Base-by-base conservation (phyloP, 2,888 invertebrate species). In the Spodoptera picta region DNA sequence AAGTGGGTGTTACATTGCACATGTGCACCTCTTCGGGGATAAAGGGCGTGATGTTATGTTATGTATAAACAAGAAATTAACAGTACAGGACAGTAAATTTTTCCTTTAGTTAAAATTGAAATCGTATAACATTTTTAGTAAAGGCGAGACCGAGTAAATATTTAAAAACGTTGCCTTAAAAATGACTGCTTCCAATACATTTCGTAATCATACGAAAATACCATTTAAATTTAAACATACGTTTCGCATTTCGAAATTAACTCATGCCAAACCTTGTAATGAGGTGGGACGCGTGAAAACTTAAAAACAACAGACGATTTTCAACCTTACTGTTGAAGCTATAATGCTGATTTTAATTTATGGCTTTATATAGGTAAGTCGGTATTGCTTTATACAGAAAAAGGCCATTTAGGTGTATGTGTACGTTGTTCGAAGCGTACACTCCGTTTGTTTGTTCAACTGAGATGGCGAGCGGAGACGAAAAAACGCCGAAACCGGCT, bases 401-500 rank as follows among this genome's bases (percentile, higher is more conserved):
- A 82, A 77, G 75, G 74, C 73, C 78, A 86, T 90, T 82, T 86
- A 84, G 81, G 81, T 82, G 83, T 86, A 84, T 85, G 81, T 84
- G 72, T 84, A 87, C 90, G 92, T 87, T 91, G 91, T 91, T 91
- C 89, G 90, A 92, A 90, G 90, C 89, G 85, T 86, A 87, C 90
- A 88, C 90, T 89, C 85, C 89, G 85, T 86, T 82, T 93, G 84
- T 94, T 94, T 93, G 85, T 79, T 86, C 93, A 93, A 91, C 88
- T 91, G 92, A 92, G 91, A 87, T 82, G 90, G 86, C 86, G 84
- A 83, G 80, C 85, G 77, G 60, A 82, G 86, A 86, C 87, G 87
- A 90, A 86, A 91, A 92, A 92, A 90, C 88, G 87, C 87, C 83
- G 83, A 87, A 90, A 92, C 92, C 92, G 89, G 91, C 90, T 88